Conservation (phyloP, 2,113 vertebrate species). For the Cebidichthys violaceus region DNA sequence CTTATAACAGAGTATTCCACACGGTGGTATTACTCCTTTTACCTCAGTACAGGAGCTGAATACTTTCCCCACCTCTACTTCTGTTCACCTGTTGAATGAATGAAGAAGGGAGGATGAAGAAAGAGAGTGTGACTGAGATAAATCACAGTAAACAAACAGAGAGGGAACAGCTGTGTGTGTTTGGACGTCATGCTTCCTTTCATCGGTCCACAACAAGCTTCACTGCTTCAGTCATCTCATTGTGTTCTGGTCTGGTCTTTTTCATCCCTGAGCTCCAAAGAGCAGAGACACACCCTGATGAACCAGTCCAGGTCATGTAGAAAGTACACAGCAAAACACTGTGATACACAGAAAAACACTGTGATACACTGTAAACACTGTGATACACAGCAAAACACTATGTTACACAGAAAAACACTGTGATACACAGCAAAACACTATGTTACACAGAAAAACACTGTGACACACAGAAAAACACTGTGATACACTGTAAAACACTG, state of each 20-base stretch:
- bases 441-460: too few relatives aligned
- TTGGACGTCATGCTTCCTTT: neutral
- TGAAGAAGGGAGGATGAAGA: neutral
- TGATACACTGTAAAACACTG: too few relatives aligned
- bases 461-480: too few relatives aligned
- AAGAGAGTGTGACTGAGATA: neutral
- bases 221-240: neutral
- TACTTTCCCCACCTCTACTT: too few relatives aligned
- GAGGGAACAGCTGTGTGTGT: slow-evolving; percentile 12
- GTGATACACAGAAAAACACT: too few relatives aligned
- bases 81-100: neutral
- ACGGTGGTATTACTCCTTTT: too few relatives aligned
- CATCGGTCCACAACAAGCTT: neutral
- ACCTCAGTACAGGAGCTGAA: too few relatives aligned
- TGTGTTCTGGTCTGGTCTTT: neutral
- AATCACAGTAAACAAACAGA: neutral
- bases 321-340: neutral
- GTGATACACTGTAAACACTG: too few relatives aligned
- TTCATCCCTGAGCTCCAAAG: neutral
- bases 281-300: slow-evolving; percentile 19
- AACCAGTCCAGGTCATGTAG: slow-evolving; percentile 15
- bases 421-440: too few relatives aligned
- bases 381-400: too few relatives aligned
- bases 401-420: too few relatives aligned
- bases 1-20: too few relatives aligned